These are phyloP conservation scores for Sinocyclocheilus grahami DNA, from an alignment of 2,113 vertebrate species.

Conservation along the genomic window DNA sequence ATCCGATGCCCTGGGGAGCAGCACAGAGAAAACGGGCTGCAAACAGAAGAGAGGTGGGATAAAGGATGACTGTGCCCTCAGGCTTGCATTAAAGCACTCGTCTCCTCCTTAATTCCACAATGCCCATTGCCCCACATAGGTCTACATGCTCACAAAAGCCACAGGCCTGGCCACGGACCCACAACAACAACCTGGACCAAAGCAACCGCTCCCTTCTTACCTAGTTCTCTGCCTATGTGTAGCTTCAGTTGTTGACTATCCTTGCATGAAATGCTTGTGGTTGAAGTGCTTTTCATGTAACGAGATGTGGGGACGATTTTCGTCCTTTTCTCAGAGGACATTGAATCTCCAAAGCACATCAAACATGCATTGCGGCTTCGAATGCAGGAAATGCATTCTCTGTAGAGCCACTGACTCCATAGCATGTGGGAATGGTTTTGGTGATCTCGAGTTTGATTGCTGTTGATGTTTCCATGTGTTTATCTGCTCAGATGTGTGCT, in stretches of 20 bases:
- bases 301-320: neutral
- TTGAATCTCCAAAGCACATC: constrained; percentile 10
- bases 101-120: constrained; percentile 63
- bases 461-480: constrained; percentile 13
- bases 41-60: constrained; percentile 57
- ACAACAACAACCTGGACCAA: constrained; percentile 13
- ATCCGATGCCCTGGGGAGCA: constrained; percentile 58
- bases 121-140: constrained; percentile 48
- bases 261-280: neutral
- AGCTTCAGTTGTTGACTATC: neutral
- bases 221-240: neutral
- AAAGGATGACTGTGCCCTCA: constrained; percentile 64
- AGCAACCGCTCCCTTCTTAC: neutral
- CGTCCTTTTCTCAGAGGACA: neutral
- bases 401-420: neutral
- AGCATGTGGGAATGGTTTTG: constrained; percentile 10
- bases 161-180: neutral
- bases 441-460: neutral
- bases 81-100: constrained; percentile 60
- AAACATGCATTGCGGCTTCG: neutral
- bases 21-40: neutral
- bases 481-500: constrained; percentile 24
- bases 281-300: neutral
- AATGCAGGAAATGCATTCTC: constrained; percentile 20
- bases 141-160: constrained; percentile 30